A percentile compares a stretch with the other conserved stretches of the same genome.
Evolutionary conservation across 1,140 invertebrate species (phyloP).

Genomic region (Drosophila subpulchrella): DNA sequence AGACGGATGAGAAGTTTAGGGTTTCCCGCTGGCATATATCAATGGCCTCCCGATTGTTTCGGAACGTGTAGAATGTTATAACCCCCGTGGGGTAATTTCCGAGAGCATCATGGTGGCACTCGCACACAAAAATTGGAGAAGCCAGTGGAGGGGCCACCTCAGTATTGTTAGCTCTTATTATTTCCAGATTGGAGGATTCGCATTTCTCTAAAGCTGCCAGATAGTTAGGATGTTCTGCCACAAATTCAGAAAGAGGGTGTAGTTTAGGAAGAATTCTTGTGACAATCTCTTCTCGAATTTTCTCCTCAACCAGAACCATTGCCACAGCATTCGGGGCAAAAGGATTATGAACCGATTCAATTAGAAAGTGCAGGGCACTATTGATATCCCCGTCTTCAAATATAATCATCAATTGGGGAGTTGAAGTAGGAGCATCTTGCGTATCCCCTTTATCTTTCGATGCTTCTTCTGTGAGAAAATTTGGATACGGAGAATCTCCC

Average conservation of each 20-base stretch:
- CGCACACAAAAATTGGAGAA: slow-evolving; percentile 46
- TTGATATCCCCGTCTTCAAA: slow-evolving; percentile 60
- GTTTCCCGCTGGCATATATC: slow-evolving; percentile 41
- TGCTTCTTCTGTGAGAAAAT: background rate
- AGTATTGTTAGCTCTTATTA: slow-evolving; percentile 11
- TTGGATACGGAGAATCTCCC: background rate
- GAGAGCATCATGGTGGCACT: slow-evolving; percentile 42
- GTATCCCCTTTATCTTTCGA: background rate
- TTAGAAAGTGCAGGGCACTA: slow-evolving; percentile 54
- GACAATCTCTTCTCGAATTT: slow-evolving; percentile 38
- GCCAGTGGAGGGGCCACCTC: background rate
- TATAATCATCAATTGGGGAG: slow-evolving; percentile 63
- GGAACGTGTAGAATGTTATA: slow-evolving; percentile 56
- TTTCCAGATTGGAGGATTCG: slow-evolving; percentile 21
- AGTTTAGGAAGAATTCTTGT: slow-evolving; percentile 29
- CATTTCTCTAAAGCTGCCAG: background rate
- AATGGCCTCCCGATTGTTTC: slow-evolving; percentile 42
- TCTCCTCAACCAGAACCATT: slow-evolving; percentile 59
- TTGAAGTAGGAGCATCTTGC: background rate
- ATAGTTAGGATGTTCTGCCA: slow-evolving; percentile 17
- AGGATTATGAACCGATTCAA: slow-evolving; percentile 50
- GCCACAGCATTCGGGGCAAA: slow-evolving; percentile 35
- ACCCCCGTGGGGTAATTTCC: slow-evolving; percentile 38
- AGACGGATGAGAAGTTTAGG: slow-evolving; percentile 21
- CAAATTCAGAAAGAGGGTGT: slow-evolving; percentile 5